Conservation (phyloP, 2,888 invertebrate genomes). For the Thera obeliscata region DNA sequence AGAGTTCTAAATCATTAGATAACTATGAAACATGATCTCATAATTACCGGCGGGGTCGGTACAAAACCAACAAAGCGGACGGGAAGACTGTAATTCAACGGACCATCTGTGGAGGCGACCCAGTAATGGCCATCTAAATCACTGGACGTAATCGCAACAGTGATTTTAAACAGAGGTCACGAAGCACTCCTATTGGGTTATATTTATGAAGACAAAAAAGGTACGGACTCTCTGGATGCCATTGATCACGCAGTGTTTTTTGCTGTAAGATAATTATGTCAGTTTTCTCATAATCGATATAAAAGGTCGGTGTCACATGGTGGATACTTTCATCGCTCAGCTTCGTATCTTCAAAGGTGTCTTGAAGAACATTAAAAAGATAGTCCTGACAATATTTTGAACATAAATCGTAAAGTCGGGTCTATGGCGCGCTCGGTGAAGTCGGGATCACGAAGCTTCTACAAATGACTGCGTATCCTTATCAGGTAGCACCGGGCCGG, state of each 20-base stretch:
- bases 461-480: constrained; percentile 79
- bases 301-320: constrained; percentile 20
- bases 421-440: constrained; percentile 54
- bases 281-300: constrained; percentile 47
- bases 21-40: constrained; percentile 79
- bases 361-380: constrained; percentile 61
- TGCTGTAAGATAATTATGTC: constrained; percentile 39
- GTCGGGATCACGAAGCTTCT: constrained; percentile 66
- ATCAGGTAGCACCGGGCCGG: constrained; percentile 76
- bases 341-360: constrained; percentile 68
- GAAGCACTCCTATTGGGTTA: constrained; percentile 68
- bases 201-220: constrained; percentile 75
- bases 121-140: constrained; percentile 77
- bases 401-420: constrained; percentile 67
- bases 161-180: constrained; percentile 79
- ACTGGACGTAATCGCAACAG: constrained; percentile 76
- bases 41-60: constrained; percentile 74
- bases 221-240: constrained; percentile 52
- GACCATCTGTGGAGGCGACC: constrained; percentile 75
- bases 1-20: constrained; percentile 78
- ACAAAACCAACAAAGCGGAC: constrained; percentile 75
- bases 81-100: constrained; percentile 76
- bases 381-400: constrained; percentile 61
- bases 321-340: constrained; percentile 47
- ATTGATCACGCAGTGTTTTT: constrained; percentile 65